Conservation (phyloP, 2,888 invertebrate species). For the Rotaria macrura region DNA sequence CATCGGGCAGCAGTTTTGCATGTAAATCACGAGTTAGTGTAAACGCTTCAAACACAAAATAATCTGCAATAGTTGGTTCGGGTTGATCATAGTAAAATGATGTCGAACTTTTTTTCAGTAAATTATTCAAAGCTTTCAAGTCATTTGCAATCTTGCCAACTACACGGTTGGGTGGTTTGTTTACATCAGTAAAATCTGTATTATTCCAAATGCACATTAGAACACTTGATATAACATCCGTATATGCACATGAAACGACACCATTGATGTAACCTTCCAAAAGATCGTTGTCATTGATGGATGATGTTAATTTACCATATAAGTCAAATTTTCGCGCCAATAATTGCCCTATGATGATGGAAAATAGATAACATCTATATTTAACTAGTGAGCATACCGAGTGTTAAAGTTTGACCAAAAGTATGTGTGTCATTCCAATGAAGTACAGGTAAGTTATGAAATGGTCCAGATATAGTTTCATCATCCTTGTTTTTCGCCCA, state of each 20-base stretch:
- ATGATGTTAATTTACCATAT: not conserved
- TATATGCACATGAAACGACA: conserved; percentile 20
- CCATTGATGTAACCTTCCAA: not conserved
- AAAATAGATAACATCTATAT: too few relatives aligned
- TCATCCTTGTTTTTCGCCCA: not conserved
- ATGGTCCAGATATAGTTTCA: not conserved
- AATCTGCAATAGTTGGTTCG: conserved; percentile 10
- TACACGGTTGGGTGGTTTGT: not conserved
- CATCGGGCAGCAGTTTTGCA: not conserved
- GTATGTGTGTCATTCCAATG: not conserved
- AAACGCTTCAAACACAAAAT: conserved; percentile 6
- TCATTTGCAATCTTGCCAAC: not conserved
- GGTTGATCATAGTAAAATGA: not conserved
- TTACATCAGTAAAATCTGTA: not conserved
- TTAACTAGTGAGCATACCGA: too few relatives aligned
- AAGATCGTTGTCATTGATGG: not conserved
- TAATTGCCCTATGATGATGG: not conserved
- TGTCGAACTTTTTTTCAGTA: not conserved
- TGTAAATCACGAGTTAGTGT: not conserved
- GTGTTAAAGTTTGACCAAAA: not conserved
- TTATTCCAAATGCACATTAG: not conserved
- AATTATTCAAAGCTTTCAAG: not conserved
- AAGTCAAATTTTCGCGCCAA: not conserved
- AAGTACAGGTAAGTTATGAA: not conserved
- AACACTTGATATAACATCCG: not conserved